phyloP scores from a whole-genome alignment of 2,113 vertebrate species.

The Lucifuga dentata region DNA sequence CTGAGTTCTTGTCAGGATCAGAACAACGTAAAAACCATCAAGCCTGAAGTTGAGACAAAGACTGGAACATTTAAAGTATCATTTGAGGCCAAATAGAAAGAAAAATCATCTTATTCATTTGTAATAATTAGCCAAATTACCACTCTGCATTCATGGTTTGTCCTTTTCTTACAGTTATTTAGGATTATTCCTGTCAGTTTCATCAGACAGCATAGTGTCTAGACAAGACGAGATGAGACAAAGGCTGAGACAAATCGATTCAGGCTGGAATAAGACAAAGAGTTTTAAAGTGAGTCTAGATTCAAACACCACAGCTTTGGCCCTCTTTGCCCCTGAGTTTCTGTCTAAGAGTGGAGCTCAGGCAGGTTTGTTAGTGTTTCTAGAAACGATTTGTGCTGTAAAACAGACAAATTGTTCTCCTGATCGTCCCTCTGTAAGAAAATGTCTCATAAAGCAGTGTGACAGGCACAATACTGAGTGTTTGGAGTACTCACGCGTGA shows the following conservation, averaged over 20 bases:
- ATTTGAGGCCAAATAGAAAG: constrained; percentile 9
- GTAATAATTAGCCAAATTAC: constrained; percentile 1
- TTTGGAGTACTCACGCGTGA: constrained; percentile 64
- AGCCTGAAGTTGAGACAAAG: too few relatives aligned
- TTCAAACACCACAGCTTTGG: not conserved
- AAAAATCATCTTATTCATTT: not conserved
- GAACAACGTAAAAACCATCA: constrained; percentile 12
- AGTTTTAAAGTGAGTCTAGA: not conserved
- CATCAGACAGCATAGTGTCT: not conserved
- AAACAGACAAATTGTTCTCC: not conserved
- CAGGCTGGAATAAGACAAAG: not conserved
- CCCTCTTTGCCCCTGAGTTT: not conserved
- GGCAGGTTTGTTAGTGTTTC: not conserved
- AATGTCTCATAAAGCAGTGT: constrained; percentile 5
- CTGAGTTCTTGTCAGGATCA: not conserved
- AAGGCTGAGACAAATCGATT: constrained; percentile 2
- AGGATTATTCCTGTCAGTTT: not conserved
- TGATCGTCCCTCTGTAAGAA: not conserved
- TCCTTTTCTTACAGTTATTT: not conserved
- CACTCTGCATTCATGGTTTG: not conserved
- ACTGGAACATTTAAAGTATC: not conserved
- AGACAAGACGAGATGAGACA: not conserved
- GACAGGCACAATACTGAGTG: not conserved
- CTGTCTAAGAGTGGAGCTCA: constrained; percentile 18
- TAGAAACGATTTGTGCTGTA: not conserved